Evolutionary conservation across 2,113 vertebrate genomes (phyloP).

Genomic region (Gnathonemus echidnorhynchus): DNA sequence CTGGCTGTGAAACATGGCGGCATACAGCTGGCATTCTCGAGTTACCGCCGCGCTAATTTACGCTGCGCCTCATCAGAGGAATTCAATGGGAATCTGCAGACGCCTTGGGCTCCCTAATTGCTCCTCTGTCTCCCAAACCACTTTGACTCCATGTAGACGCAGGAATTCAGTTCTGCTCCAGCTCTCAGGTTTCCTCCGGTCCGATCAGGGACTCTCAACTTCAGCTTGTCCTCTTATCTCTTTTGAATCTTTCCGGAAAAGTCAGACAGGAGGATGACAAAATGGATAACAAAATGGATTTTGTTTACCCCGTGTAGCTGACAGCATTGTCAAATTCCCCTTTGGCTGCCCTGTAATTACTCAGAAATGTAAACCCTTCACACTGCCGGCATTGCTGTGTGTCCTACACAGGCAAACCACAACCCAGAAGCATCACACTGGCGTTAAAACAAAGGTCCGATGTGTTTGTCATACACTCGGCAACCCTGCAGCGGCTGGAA

Average conservation of each 20-base stretch:
- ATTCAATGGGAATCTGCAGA: neutral
- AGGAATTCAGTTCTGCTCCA: neutral
- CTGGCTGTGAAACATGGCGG: conserved; percentile 17
- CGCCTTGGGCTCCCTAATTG: neutral
- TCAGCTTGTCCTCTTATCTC: neutral
- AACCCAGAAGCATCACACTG: neutral
- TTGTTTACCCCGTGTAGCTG: neutral
- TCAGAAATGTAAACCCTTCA: neutral
- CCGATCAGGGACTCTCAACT: neutral
- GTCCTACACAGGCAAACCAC: neutral
- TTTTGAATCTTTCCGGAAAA: neutral
- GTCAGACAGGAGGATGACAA: neutral
- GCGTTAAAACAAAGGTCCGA: neutral
- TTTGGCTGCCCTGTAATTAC: neutral
- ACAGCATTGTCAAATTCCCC: neutral
- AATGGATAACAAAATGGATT: neutral
- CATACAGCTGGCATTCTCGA: conserved; percentile 32
- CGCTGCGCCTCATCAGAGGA: conserved; percentile 15
- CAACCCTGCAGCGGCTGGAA: neutral
- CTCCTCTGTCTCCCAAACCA: neutral
- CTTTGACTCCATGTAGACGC: neutral
- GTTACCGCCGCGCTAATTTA: conserved; percentile 32
- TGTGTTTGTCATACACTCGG: neutral
- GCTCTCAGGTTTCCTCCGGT: neutral
- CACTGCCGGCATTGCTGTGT: neutral